Evolutionary conservation across 2,888 invertebrate genomes (phyloP), one percentile per base, ranked within the genome.

Genomic region (Teleogryllus oceanicus): DNA sequence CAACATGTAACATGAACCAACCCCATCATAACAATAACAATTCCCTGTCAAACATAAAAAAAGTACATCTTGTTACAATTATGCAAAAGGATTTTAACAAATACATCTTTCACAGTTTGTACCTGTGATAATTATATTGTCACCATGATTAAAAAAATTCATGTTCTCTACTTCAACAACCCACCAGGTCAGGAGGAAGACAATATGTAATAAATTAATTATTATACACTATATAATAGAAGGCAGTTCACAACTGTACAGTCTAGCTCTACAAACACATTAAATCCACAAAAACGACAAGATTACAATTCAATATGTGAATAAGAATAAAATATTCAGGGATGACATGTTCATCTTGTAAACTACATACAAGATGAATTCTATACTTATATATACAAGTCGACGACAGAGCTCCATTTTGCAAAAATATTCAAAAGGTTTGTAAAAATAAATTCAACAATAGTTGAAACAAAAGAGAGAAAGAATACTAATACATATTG

Each of bases 51-150:
- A 74, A 49, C 50, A 49, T 74, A 16, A 76, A 74, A 77, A 76
- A 49, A 77, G 74, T 74, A 13, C 21, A 49, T 76, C 51, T 51
- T 49, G 49, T 49, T 74, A 24, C 18, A 21, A 75, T 49, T 78
- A 78, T n/a, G 51, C n/a, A 49, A 62, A 21, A 51, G 49, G 50
- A 16, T 74, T 62, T 79, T 20, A 51, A 49, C 37, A 49, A 77
- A 78, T 50, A 78, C 49, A 78, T 20, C 13, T 51, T 74, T 77
- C n/a, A 74, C n/a, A n/a, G 49, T 74, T 62, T 20, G 50, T 49
- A 20, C n/a, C 50, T 74, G 49, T 76, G 79, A 74, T 78, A 77
- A 77, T 81, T 78, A 82, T 82, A 82, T 80, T 81, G 82, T 82
- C 82, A 82, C 79, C 79, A 78, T 81, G 81, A 81, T 80, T 81